Evolutionary conservation across 2,797 vertebrate species (phyloP).

Genomic region (Columba guinea): DNA sequence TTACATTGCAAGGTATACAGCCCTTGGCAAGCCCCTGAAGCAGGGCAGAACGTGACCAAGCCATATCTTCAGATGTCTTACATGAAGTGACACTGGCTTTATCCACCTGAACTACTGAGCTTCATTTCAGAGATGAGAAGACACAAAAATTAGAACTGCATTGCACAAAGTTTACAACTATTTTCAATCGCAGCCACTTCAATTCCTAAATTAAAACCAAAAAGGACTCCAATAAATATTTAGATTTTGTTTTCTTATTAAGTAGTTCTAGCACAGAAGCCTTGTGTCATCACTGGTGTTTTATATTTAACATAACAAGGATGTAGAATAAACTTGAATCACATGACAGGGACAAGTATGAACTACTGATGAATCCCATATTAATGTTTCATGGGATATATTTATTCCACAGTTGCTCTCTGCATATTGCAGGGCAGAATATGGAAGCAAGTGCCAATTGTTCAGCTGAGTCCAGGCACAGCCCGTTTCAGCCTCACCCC

Average conservation of each 20-base stretch:
- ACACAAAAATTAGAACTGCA: accelerated
- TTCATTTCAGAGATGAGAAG: not conserved
- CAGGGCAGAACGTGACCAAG: not conserved
- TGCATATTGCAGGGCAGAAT: not conserved
- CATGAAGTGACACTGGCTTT: not conserved
- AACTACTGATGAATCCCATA: not conserved
- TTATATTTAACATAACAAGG: not conserved
- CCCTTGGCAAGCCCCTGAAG: not conserved
- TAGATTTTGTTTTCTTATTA: not conserved
- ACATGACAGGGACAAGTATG: not conserved
- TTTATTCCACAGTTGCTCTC: not conserved
- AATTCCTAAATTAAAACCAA: not conserved
- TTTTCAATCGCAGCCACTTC: not conserved
- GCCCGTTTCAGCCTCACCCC: not conserved
- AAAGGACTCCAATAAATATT: not conserved
- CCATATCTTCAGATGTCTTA: accelerated
- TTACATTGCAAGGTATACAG: not conserved
- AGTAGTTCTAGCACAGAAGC: not conserved
- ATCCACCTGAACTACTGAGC: not conserved
- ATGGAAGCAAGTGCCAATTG: not conserved
- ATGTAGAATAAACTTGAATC: not conserved
- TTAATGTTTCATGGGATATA: not conserved
- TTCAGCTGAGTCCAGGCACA: not conserved
- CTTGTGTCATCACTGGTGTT: not conserved
- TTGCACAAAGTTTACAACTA: not conserved